A percentile compares a stretch with the other conserved stretches of the same genome.
Conservation (phyloP, 2,888 invertebrate species). For the Trichogramma evanescens region DNA sequence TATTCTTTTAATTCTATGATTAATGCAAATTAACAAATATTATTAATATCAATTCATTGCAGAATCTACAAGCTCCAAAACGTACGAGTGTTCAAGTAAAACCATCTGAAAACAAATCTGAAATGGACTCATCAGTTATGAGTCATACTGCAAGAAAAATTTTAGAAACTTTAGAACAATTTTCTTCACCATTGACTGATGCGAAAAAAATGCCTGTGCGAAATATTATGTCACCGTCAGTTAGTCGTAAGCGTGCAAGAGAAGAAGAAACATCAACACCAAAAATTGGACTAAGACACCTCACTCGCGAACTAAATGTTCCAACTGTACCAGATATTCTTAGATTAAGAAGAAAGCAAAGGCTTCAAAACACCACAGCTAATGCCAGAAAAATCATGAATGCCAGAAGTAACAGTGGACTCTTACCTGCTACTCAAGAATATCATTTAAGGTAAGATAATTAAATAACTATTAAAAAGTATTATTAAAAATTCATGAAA, state of each 20-base stretch:
- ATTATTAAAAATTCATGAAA: neutral
- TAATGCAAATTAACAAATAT: neutral
- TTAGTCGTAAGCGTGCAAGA: constrained; percentile 28
- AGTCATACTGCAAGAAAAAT: constrained; percentile 73
- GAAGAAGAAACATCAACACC: constrained; percentile 28
- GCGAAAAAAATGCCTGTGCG: constrained; percentile 68
- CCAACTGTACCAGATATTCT: constrained; percentile 60
- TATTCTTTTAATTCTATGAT: neutral
- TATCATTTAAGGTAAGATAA: constrained; percentile 37
- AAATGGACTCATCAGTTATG: constrained; percentile 48
- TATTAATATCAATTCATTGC: constrained; percentile 9
- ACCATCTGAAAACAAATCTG: constrained; percentile 43
- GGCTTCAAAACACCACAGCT: constrained; percentile 56
- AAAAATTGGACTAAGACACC: constrained; percentile 40
- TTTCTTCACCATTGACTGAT: constrained; percentile 72
- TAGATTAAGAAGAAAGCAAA: constrained; percentile 55
- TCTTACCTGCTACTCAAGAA: constrained; percentile 28
- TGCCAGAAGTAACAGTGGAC: constrained; percentile 31
- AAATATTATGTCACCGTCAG: constrained; percentile 29
- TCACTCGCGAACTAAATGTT: constrained; percentile 52
- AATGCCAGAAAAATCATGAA: constrained; percentile 58
- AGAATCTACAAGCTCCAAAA: constrained; percentile 37
- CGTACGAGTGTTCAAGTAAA: constrained; percentile 48
- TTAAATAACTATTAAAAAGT: neutral
- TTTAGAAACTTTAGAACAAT: constrained; percentile 72